These are phyloP conservation scores for cattle (Bos taurus) DNA, from an alignment of 2,113 vertebrate genomes.

Conservation along the genomic window DNA sequence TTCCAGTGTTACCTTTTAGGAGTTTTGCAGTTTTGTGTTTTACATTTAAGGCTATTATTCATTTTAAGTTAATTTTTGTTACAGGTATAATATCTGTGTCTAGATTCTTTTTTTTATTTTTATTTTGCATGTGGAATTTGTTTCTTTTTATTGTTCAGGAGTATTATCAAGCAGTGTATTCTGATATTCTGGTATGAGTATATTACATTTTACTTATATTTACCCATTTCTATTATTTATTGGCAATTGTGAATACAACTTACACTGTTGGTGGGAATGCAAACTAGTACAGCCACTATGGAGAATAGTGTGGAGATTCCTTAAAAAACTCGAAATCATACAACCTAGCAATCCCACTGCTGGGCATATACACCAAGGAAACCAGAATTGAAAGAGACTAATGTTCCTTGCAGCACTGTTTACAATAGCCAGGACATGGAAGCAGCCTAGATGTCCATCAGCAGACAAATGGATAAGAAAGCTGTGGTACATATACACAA, in stretches of 20 bases:
- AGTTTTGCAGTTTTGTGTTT: not conserved
- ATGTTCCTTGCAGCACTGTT: not conserved
- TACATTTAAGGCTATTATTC: not conserved
- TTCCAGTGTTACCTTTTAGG: not conserved
- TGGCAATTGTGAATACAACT: not conserved
- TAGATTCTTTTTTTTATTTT: not conserved
- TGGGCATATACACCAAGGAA: rapidly evolving
- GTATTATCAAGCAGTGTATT: not conserved
- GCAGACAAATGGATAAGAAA: not conserved
- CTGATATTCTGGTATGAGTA: not conserved
- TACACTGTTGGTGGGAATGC: not conserved
- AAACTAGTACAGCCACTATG: not conserved
- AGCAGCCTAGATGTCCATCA: not conserved
- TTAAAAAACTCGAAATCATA: not conserved
- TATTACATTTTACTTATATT: not conserved
- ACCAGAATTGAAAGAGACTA: not conserved
- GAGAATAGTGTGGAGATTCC: not conserved
- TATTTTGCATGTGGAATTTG: not conserved
- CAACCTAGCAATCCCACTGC: not conserved
- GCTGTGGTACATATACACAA: not conserved
- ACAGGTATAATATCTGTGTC: not conserved
- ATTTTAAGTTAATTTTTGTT: not conserved
- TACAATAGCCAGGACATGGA: not conserved
- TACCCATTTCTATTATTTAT: not conserved
- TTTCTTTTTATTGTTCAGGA: not conserved